These are phyloP conservation scores for Carollia perspicillata DNA, from an alignment of 2,113 vertebrate genomes.

Conservation along the genomic window DNA sequence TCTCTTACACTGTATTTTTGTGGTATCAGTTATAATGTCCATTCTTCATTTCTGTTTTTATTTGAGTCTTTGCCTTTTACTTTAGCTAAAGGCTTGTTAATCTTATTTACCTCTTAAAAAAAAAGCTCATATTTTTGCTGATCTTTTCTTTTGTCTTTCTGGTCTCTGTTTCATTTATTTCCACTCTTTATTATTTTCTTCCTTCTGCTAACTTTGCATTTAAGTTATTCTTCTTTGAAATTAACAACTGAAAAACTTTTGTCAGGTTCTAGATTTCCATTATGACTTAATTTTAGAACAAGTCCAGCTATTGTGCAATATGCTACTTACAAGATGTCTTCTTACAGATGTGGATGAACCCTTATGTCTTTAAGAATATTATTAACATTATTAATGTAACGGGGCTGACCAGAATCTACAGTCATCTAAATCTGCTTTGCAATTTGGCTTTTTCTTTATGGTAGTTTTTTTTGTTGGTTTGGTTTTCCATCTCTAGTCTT, in stretches of 20 bases:
- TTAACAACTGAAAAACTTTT: not conserved
- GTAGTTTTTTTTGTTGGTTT: not conserved
- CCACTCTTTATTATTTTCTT: not conserved
- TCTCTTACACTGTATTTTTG: not conserved
- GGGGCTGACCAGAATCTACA: not conserved
- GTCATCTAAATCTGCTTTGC: not conserved
- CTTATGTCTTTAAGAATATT: not conserved
- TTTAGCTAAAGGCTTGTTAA: not conserved
- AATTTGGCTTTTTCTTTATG: not conserved
- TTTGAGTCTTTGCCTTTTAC: not conserved
- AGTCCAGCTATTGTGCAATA: not conserved
- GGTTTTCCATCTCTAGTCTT: not conserved
- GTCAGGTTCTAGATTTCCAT: not conserved
- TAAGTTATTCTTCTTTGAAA: not conserved
- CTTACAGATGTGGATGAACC: not conserved
- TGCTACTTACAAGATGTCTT: not conserved
- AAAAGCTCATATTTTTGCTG: not conserved
- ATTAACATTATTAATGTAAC: not conserved
- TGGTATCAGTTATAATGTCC: not conserved
- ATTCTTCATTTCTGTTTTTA: not conserved
- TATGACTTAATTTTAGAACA: not conserved
- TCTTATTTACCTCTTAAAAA: not conserved
- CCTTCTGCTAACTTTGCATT: not conserved
- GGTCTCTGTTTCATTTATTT: not conserved
- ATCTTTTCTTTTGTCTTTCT: not conserved